Conservation (phyloP, 2,888 invertebrate species). For the Kuschelorhynchus macadamiae region DNA sequence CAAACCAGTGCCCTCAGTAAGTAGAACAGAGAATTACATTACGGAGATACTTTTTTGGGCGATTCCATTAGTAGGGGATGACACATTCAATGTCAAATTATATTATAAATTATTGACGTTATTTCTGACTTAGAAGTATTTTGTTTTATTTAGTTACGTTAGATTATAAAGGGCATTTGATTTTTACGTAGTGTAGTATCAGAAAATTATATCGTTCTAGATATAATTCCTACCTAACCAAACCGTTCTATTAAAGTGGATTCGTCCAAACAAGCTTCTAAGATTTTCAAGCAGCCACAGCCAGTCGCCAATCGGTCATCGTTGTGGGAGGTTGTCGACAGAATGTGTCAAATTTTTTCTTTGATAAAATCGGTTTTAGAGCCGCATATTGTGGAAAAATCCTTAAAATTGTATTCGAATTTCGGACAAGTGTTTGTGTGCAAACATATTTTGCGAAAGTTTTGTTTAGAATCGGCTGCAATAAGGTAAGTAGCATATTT, state of each 20-base stretch:
- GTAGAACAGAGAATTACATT: conserved; percentile 41
- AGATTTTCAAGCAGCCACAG: conserved; percentile 65
- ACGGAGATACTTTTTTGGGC: conserved; percentile 49
- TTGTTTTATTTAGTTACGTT: not conserved
- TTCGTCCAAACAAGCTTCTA: conserved; percentile 69
- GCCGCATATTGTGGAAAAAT: conserved; percentile 63
- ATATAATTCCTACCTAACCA: conserved; percentile 45
- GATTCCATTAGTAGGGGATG: conserved; percentile 51
- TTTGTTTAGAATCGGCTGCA: conserved; percentile 62
- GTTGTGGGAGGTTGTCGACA: conserved; percentile 67
- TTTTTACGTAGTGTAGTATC: not conserved
- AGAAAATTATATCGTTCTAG: not conserved
- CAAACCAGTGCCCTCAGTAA: conserved; percentile 50
- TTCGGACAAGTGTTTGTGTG: conserved; percentile 60
- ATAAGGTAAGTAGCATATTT: conserved; percentile 69
- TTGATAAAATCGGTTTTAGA: conserved; percentile 66
- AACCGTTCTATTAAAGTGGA: conserved; percentile 60
- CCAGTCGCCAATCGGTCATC: conserved; percentile 69
- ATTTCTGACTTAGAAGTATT: conserved; percentile 1
- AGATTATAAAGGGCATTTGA: not conserved
- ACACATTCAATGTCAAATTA: conserved; percentile 47
- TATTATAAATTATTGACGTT: conserved; percentile 38
- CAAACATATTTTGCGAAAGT: conserved; percentile 58
- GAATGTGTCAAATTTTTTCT: conserved; percentile 69
- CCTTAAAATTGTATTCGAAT: conserved; percentile 60